These are phyloP conservation scores for Tanypteryx hageni DNA, from an alignment of 2,888 invertebrate species.

Conservation along the genomic window DNA sequence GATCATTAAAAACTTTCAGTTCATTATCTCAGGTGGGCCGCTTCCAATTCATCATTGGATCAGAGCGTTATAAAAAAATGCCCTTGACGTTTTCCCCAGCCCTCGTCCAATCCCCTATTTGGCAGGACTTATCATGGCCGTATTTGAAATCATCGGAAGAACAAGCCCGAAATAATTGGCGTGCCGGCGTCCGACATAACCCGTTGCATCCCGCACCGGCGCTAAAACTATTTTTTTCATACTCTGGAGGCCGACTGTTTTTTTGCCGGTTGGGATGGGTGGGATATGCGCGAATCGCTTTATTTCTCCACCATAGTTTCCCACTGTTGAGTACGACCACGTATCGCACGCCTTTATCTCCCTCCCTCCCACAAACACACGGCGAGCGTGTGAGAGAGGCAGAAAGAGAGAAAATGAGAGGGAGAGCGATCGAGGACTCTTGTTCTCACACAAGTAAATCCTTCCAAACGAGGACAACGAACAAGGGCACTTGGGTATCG, in stretches of 20 bases:
- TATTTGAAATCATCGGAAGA: not conserved
- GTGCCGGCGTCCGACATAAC: not conserved
- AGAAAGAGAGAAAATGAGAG: not conserved
- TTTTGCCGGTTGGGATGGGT: not conserved
- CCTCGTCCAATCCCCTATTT: not conserved
- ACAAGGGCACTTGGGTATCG: slow-evolving; percentile 34
- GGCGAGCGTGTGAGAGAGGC: not conserved
- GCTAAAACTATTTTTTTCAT: not conserved
- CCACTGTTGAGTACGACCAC: slow-evolving; percentile 45
- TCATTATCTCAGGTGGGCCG: not conserved
- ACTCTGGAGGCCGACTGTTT: not conserved
- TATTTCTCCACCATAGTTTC: not conserved
- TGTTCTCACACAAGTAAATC: slow-evolving; percentile 55
- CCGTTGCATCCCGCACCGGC: slow-evolving; percentile 10
- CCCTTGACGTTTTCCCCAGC: not conserved
- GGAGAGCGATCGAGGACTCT: slow-evolving; percentile 10
- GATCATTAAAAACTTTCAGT: too few relatives aligned
- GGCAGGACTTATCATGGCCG: not conserved
- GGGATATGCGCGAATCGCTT: not conserved
- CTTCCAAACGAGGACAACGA: slow-evolving; percentile 20
- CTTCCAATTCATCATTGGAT: not conserved
- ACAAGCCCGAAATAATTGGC: slow-evolving; percentile 37
- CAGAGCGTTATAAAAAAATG: not conserved
- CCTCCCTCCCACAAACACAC: not conserved
- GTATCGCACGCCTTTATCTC: not conserved